phyloP scores from a whole-genome alignment of 35 echinoderm and acorn worm genomes.

The Heliocidaris erythrogramma region DNA sequence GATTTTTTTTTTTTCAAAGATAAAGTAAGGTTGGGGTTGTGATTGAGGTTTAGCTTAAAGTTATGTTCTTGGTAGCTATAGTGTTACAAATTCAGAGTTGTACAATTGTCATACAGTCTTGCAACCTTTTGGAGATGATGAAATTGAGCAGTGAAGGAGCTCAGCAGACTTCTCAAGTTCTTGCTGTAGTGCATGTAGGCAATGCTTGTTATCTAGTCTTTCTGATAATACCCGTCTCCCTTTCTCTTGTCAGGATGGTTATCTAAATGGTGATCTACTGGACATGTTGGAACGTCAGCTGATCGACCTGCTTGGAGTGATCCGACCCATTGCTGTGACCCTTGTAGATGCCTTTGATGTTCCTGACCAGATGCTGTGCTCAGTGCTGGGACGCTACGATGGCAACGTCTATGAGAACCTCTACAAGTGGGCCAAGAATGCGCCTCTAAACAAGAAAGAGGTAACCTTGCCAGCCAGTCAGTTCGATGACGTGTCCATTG shows the following conservation, averaged over 20 bases:
- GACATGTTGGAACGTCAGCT: constrained; percentile 58
- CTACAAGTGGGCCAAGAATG: constrained; percentile 94
- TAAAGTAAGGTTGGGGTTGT: too few species aligned
- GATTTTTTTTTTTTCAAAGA: too few species aligned
- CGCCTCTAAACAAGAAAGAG: constrained; percentile 88
- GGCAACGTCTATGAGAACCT: constrained; percentile 96
- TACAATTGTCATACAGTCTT: too few species aligned
- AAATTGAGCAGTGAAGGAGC: too few species aligned
- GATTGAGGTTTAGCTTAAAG: not conserved
- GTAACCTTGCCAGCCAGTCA: constrained; percentile 47
- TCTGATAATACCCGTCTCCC: too few species aligned
- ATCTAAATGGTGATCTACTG: constrained; percentile 78
- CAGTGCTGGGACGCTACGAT: constrained; percentile 91
- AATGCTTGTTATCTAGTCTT: too few species aligned
- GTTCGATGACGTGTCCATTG: too few species aligned
- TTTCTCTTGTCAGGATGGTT: constrained; percentile 75
- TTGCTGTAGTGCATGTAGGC: too few species aligned
- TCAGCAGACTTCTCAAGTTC: too few species aligned
- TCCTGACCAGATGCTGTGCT: constrained; percentile 68
- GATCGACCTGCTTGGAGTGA: constrained; percentile 56
- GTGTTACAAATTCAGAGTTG: too few species aligned
- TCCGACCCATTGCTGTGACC: constrained; percentile 83
- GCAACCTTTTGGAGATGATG: too few species aligned
- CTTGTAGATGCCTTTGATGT: constrained; percentile 94
- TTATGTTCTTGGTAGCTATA: too few species aligned